phyloP scores from a whole-genome alignment of 1,140 invertebrate genomes.

The Drosophila saltans region DNA sequence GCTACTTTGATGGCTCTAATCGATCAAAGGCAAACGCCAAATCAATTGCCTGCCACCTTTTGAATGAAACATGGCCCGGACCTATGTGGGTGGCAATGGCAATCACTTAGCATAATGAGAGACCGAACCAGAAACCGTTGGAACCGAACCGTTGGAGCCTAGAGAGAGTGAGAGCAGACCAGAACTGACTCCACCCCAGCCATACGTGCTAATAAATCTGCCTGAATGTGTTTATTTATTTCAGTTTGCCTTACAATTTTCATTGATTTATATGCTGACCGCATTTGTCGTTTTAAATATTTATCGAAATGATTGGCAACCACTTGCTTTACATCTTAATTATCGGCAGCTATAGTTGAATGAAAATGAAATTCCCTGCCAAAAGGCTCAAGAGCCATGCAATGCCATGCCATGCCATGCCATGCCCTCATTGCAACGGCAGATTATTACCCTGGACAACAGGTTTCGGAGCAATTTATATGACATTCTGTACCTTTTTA shows the following conservation, averaged over 20 bases:
- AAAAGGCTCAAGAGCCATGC: constrained; percentile 29
- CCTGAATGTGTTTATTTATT: constrained; percentile 61
- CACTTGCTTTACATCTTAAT: constrained; percentile 60
- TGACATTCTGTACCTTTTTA: not conserved
- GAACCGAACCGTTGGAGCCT: too few species aligned
- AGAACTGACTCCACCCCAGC: constrained; percentile 10
- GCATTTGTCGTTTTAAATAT: constrained; percentile 62
- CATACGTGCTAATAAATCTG: constrained; percentile 67
- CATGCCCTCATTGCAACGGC: constrained; percentile 21
- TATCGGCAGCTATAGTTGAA: constrained; percentile 36
- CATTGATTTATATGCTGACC: constrained; percentile 59
- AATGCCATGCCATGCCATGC: constrained; percentile 14
- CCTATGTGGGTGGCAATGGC: constrained; percentile 15
- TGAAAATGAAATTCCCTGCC: not conserved
- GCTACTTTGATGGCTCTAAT: constrained; percentile 69
- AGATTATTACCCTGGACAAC: constrained; percentile 43
- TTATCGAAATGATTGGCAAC: constrained; percentile 61
- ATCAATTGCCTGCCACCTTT: constrained; percentile 65
- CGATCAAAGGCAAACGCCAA: constrained; percentile 75
- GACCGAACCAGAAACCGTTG: not conserved
- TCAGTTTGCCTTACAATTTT: constrained; percentile 41
- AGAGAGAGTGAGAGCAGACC: not conserved
- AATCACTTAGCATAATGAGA: constrained; percentile 71
- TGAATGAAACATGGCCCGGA: constrained; percentile 48
- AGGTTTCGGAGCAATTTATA: not conserved